Evolutionary conservation across 2,113 vertebrate genomes (phyloP), one percentile per base, ranked within the genome.

Genomic region (Tetraodon nigroviridis): DNA sequence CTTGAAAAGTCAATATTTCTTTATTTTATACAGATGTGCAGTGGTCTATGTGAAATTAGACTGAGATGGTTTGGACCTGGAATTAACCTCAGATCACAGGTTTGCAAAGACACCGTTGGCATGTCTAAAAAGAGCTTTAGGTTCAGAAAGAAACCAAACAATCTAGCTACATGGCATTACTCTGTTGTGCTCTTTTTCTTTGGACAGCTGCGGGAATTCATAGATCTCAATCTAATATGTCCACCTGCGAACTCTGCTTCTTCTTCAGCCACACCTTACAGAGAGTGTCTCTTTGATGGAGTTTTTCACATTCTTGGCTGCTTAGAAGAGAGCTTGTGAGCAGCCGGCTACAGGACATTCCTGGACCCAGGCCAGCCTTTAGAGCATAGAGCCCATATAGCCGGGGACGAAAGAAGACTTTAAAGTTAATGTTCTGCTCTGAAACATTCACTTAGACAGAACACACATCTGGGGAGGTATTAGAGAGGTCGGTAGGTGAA

Each of bases 221-320:
- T 47, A 29, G 15, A 64, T 73, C 75, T 73, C 48, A 61, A 68
- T 77, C 64, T 73, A 67, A 71, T 22, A 41, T 68, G 70, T 61
- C 76, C 88, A 89, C 88, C 87, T 87, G 88, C 69, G 69, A 79
- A 81, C 66, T 76, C 65, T 54, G 65, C 78, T 88, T 85, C 83
- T 79, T 75, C 66, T 70, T 61, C 63, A 84, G 81, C 64, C 79
- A 74, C 82, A 77, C 85, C 85, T 84, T 67, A 44, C 58, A 45
- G 62, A 74, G 41, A 67, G 58, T 7, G 15, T 46, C 44, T 46
- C 79, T 87, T 81, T 74, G 79, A 86, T 80, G 75, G 82, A 72
- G 79, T 64, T 67, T 83, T 87, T 63, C 83, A 68, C 85, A 89
- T 87, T 88, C 87, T 85, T 86, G 82, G 83, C 81, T 20, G 58